phyloP scores from a whole-genome alignment of 2,113 vertebrate genomes.

The Prionailurus viverrinus region DNA sequence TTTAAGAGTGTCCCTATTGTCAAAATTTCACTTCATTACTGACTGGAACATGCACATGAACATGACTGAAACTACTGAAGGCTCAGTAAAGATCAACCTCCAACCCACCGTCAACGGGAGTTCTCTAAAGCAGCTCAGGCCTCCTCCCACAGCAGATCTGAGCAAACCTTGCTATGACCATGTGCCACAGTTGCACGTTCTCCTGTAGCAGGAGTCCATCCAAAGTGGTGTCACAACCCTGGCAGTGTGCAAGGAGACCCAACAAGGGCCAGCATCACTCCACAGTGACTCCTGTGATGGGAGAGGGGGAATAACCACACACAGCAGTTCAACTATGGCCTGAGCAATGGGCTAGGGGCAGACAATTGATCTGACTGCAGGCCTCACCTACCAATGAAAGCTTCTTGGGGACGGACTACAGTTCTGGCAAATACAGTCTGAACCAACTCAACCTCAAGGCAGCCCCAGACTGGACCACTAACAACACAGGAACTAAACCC shows the following conservation, averaged over 20 bases:
- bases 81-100: neutral
- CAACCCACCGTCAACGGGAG: neutral
- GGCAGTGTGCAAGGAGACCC: neutral
- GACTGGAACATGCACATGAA: neutral
- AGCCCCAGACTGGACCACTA: neutral
- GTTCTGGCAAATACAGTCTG: neutral
- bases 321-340: neutral
- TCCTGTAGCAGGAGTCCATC: neutral
- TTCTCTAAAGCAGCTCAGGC: neutral
- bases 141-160: neutral
- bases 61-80: neutral
- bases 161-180: neutral
- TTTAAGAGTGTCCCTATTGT: neutral
- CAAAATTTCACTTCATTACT: neutral
- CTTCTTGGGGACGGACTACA: neutral
- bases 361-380: neutral
- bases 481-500: neutral
- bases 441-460: neutral
- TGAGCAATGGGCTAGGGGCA: neutral
- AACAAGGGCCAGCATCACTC: neutral
- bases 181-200: neutral
- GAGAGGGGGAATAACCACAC: neutral
- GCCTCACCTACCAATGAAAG: neutral
- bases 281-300: neutral
- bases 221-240: neutral